Evolutionary conservation across 2,797 vertebrate genomes (phyloP), one percentile per base, ranked within the genome.

Genomic region (Heterohyrax brucei): DNA sequence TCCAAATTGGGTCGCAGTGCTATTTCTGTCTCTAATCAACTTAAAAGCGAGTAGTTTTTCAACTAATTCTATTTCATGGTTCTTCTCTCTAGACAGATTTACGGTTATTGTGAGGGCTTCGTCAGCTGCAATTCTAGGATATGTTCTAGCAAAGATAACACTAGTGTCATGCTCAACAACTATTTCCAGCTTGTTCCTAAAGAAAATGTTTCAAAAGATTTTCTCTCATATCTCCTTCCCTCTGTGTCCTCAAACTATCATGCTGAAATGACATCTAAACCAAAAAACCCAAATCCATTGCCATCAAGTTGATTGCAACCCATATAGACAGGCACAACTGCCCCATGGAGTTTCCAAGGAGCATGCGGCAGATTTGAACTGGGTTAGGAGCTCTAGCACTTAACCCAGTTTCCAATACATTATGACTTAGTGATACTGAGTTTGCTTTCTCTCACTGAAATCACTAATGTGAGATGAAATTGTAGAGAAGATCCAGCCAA

Each of bases 151-250:
- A 86, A 92, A 79, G 68, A 13, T 93, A 97, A 91, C 46, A 94
- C 56, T 78, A 91, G 56, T 96, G 78, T 92, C 87, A 96, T 48
- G 62, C 78, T 96, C 84, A 97, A 95, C 86, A 98, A 94, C 79
- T 88, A 85, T 83, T 97, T 97, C 92, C 44, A 96, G 88, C 93
- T 98, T 96, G 92, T 96, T 97, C 86, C 93, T 82, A 39, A 94
- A 85, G 94, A 98, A 97, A 97, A 89, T 89, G 33, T 95, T 90
- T 97, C 96, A 96, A 96, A 94, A 95, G 92, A 98, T 95, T 97
- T 96, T 94, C 93, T 96, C 86, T 92, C 96, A 93, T 81, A 75
- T 88, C 90, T 28, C 50, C 95, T 97, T 30, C n/a, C 14, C 5
- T 97, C 76, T 89, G 82, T 96, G 64, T 39, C 93, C 94, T 95